phyloP scores from a whole-genome alignment of 92 coral and sea anemone species.

The Heliopora coerulea region DNA sequence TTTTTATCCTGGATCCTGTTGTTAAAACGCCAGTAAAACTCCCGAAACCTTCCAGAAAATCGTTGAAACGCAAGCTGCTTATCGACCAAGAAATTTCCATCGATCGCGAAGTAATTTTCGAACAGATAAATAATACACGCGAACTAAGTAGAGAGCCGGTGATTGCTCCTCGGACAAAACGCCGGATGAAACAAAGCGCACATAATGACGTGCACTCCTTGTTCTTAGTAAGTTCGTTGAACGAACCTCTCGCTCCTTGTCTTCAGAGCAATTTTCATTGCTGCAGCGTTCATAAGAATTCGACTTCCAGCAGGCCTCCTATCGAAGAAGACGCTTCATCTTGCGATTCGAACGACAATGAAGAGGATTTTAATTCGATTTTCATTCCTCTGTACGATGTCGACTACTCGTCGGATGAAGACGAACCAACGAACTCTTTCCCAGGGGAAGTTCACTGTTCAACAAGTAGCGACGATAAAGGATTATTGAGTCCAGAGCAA shows the following conservation, averaged over 20 bases:
- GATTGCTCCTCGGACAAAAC: conserved; percentile 18
- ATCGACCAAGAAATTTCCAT: conserved; percentile 22
- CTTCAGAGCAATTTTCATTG: not conserved
- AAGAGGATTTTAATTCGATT: not conserved
- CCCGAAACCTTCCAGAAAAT: not conserved
- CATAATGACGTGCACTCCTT: not conserved
- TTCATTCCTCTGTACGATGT: conserved; percentile 25
- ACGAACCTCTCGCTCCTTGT: not conserved
- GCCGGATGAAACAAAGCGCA: not conserved
- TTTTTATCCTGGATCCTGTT: not conserved
- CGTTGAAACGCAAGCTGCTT: conserved; percentile 25
- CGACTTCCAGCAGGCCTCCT: not conserved
- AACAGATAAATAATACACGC: conserved; percentile 3
- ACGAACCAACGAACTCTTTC: not conserved
- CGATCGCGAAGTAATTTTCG: conserved; percentile 4
- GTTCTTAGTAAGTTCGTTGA: not conserved
- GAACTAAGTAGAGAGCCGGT: not conserved
- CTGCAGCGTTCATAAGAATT: not conserved
- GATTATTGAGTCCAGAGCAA: not conserved
- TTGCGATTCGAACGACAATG: not conserved
- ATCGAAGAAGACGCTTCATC: not conserved
- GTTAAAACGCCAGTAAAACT: not conserved
- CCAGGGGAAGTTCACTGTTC: not conserved
- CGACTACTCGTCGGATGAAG: conserved; percentile 35
- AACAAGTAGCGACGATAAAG: not conserved